phyloP scores from a whole-genome alignment of 2,797 vertebrate species.

The Gephyroberyx darwinii region DNA sequence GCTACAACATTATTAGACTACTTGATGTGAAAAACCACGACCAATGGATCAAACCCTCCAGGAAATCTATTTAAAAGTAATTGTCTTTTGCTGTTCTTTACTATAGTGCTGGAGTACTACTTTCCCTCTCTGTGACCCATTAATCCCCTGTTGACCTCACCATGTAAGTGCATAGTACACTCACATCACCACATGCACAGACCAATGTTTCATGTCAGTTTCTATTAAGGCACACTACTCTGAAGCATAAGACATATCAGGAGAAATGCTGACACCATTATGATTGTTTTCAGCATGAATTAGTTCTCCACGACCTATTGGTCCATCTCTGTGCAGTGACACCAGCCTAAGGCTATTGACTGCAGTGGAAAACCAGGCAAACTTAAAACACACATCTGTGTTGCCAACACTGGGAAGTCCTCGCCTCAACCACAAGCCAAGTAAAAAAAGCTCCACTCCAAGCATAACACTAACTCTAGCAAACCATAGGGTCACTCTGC shows the following conservation, averaged over 20 bases:
- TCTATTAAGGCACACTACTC: background rate
- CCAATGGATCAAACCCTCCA: background rate
- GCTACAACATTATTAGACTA: background rate
- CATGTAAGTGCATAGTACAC: background rate
- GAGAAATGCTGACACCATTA: background rate
- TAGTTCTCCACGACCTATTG: background rate
- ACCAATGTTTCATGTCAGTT: background rate
- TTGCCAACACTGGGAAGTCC: background rate
- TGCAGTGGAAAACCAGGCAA: background rate
- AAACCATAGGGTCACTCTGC: conserved; percentile 25
- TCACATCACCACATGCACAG: background rate
- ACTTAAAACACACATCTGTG: conserved; percentile 1
- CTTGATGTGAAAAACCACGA: conserved; percentile 4
- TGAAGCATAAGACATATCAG: background rate
- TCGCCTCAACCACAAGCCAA: background rate
- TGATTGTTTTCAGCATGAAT: background rate
- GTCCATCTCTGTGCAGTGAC: background rate
- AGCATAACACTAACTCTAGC: conserved; percentile 18
- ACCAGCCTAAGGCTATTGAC: conserved; percentile 5
- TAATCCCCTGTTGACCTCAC: background rate
- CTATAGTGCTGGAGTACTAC: conserved; percentile 2
- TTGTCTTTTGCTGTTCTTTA: conserved; percentile 9
- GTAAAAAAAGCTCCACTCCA: conserved; percentile 12
- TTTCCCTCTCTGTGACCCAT: background rate
- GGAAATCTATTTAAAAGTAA: background rate